A percentile compares a stretch with the other conserved stretches of the same genome.
Conservation (phyloP, 2,113 vertebrate species). For the Eclectus roratus region DNA sequence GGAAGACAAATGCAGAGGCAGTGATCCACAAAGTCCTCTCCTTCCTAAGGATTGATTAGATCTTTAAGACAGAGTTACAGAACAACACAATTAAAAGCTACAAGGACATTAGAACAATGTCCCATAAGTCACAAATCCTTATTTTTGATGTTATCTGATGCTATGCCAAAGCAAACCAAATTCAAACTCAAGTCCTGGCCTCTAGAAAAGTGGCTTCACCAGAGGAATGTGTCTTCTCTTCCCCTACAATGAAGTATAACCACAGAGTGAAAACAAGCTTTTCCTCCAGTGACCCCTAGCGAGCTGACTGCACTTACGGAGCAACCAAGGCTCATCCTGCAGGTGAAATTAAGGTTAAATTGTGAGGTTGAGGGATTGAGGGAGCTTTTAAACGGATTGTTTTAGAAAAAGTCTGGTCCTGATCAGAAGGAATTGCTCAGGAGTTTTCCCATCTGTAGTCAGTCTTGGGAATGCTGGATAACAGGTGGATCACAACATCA, state of each 20-base stretch:
- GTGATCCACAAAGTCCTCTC: background rate
- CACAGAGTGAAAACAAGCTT: background rate
- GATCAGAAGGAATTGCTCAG: background rate
- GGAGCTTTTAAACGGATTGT: background rate
- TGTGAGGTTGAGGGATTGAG: background rate
- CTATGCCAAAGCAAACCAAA: background rate
- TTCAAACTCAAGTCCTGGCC: background rate
- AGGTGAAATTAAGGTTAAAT: background rate
- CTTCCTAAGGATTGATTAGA: fast-evolving
- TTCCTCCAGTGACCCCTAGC: background rate
- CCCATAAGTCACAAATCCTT: background rate
- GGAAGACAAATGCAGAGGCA: background rate
- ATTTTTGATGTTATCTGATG: background rate
- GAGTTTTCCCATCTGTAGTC: background rate
- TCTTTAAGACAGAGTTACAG: background rate
- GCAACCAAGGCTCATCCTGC: background rate
- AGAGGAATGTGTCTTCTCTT: background rate
- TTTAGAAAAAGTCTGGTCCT: background rate
- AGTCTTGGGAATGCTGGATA: background rate
- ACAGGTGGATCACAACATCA: background rate
- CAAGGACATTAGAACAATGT: background rate
- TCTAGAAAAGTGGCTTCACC: background rate
- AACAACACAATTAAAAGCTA: background rate
- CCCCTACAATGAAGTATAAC: background rate
- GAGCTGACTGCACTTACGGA: background rate